Percentiles rank a stretch among this genome's conserved stretches.
These are phyloP conservation scores for Channa striata DNA, from an alignment of 2,797 vertebrate species.

Conservation along the genomic window DNA sequence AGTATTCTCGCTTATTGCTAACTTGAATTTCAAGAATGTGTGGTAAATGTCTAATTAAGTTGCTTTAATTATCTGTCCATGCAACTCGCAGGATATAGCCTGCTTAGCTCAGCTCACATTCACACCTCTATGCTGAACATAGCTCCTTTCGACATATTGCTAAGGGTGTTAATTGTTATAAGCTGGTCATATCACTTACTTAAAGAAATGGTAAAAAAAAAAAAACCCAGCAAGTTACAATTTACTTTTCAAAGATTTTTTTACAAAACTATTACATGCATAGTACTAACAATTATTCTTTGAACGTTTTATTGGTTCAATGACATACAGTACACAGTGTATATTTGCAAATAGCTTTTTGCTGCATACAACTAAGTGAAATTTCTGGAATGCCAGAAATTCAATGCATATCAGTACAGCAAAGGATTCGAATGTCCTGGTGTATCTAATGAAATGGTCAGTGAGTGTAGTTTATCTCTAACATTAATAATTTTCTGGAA, in stretches of 20 bases:
- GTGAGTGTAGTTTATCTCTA: background rate
- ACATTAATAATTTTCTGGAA: background rate
- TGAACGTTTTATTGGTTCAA: background rate
- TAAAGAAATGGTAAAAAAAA: background rate
- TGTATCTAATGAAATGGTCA: background rate
- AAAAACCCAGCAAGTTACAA: constrained; percentile 3
- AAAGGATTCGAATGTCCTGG: constrained; percentile 8
- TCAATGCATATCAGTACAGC: too few species aligned
- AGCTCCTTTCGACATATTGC: constrained; percentile 11
- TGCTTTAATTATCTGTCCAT: constrained; percentile 77
- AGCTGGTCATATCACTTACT: constrained; percentile 9
- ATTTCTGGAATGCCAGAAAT: constrained; percentile 9
- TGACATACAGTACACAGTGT: background rate
- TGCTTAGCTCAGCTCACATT: constrained; percentile 85
- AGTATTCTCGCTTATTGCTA: constrained; percentile 58
- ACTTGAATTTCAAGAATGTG: constrained; percentile 52
- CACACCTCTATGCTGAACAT: constrained; percentile 68
- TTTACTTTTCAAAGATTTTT: background rate
- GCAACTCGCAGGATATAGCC: constrained; percentile 63
- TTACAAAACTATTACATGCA: too few species aligned
- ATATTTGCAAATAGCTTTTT: constrained; percentile 8
- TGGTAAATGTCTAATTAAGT: constrained; percentile 75
- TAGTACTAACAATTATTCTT: too few species aligned
- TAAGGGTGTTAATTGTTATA: constrained; percentile 55
- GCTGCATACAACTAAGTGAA: constrained; percentile 21